These are phyloP conservation scores for Taphrorychus bicolor DNA, from an alignment of 2,888 invertebrate species.

Conservation along the genomic window DNA sequence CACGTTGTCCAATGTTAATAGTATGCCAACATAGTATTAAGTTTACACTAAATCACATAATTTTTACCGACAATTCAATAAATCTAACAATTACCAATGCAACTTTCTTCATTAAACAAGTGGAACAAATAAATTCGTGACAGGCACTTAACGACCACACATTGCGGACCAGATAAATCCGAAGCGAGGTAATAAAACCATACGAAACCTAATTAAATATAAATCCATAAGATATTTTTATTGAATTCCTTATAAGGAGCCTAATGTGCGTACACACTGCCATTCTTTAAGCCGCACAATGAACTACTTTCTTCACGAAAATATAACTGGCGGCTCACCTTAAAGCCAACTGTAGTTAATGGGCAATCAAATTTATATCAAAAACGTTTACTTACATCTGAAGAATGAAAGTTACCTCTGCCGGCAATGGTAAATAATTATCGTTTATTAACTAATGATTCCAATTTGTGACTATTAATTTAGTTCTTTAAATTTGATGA, in stretches of 20 bases:
- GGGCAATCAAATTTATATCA: neutral
- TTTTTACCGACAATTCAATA: slow-evolving; percentile 2
- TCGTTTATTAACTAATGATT: too few relatives aligned
- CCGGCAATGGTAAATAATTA: too few relatives aligned
- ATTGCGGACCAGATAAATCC: slow-evolving; percentile 12
- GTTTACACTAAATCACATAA: neutral
- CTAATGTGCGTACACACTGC: neutral
- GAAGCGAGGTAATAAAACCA: slow-evolving; percentile 18
- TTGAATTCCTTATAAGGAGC: neutral
- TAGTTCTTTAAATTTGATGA: too few relatives aligned
- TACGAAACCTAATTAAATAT: slow-evolving; percentile 18
- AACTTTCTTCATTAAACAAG: slow-evolving; percentile 29
- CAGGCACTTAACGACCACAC: slow-evolving; percentile 10
- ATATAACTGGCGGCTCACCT: neutral
- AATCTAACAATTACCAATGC: slow-evolving; percentile 1
- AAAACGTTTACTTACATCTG: neutral
- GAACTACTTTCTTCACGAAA: neutral
- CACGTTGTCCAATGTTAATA: neutral
- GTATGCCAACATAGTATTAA: neutral
- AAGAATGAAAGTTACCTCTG: neutral
- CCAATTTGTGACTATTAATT: too few relatives aligned
- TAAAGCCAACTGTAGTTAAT: neutral
- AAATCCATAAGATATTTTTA: slow-evolving; percentile 4
- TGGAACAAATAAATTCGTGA: slow-evolving; percentile 26
- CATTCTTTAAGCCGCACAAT: neutral